Conservation (phyloP, 1,140 invertebrate genomes). For the Tetragonula clypearis region DNA sequence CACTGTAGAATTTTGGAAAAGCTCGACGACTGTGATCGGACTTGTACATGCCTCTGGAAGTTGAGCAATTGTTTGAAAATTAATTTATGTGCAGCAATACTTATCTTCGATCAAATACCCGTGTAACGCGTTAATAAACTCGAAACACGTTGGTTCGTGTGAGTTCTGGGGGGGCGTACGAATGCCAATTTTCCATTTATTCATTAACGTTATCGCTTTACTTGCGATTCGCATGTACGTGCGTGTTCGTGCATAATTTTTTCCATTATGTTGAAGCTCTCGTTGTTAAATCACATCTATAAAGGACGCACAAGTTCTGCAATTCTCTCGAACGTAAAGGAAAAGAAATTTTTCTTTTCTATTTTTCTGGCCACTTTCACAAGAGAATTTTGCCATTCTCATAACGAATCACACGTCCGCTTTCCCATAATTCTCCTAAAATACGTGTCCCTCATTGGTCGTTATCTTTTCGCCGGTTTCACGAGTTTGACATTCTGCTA, state of each 20-base stretch:
- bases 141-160: neutral
- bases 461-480: conserved; percentile 3
- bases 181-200: neutral
- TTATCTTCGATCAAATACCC: neutral
- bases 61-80: neutral
- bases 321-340: neutral
- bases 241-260: neutral
- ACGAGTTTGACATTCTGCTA: conserved; percentile 11
- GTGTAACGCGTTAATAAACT: neutral
- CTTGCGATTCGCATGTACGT: neutral
- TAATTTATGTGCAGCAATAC: neutral
- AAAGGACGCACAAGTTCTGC: no score
- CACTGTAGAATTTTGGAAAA: no score
- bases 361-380: no score
- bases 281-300: no score
- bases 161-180: neutral
- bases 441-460: neutral
- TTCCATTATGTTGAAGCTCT: neutral
- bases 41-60: neutral
- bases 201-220: neutral
- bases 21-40: no score
- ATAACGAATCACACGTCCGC: neutral
- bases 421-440: neutral
- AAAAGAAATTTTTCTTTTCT: neutral
- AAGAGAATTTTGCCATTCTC: neutral